Evolutionary conservation across 1,140 invertebrate species (phyloP).

Genomic region (Brachionus calyciflorus): DNA sequence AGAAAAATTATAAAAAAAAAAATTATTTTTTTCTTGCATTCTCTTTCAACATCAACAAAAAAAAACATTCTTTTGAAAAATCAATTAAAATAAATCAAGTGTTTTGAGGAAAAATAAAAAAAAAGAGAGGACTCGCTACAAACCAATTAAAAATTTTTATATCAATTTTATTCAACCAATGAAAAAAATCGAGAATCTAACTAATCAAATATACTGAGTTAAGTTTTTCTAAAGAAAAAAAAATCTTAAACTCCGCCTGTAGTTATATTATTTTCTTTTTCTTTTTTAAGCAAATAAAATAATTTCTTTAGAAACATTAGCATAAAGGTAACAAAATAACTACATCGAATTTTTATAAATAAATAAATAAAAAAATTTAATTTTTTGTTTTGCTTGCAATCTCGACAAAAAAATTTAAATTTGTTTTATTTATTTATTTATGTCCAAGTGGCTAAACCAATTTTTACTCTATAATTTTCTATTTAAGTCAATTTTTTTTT

Average conservation of each 20-base stretch:
- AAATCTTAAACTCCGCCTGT: neutral
- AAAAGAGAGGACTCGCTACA: no score
- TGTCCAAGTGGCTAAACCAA: neutral
- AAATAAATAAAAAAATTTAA: slow-evolving; percentile 17
- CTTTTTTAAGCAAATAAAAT: slow-evolving; percentile 13
- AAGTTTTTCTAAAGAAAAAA: no score
- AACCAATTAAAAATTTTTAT: neutral
- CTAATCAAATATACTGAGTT: no score
- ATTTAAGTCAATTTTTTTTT: no score
- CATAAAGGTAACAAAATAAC: slow-evolving; percentile 36
- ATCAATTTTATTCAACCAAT: neutral
- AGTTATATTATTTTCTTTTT: neutral
- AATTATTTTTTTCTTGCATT: neutral
- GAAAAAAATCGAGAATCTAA: neutral
- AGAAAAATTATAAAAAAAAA: slow-evolving; percentile 6
- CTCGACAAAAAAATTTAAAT: neutral
- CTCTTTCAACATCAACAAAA: slow-evolving; percentile 15
- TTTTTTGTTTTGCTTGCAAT: neutral
- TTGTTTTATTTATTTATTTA: neutral
- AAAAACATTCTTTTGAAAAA: slow-evolving; percentile 33
- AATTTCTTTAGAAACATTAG: slow-evolving; percentile 9
- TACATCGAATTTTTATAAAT: slow-evolving; percentile 5
- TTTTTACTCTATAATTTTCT: no score
- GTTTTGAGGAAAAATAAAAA: no score
- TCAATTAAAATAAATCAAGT: slow-evolving; percentile 31